phyloP scores from a whole-genome alignment of 2,113 vertebrate species.

The Corythornis cristatus region DNA sequence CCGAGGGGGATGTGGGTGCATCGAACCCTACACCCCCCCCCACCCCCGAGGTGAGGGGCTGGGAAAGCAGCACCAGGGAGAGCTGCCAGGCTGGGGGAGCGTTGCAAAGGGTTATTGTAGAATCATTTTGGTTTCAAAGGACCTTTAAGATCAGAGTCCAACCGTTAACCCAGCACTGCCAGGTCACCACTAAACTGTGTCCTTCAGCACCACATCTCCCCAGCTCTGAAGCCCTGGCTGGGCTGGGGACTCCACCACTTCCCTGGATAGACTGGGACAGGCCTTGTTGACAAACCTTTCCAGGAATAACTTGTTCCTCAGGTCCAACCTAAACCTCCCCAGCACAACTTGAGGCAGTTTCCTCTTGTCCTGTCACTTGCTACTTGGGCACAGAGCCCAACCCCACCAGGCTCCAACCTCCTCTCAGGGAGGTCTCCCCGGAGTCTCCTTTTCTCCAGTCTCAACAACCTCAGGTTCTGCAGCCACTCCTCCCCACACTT shows the following conservation, averaged over 20 bases:
- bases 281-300: background rate
- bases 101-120: too few species aligned
- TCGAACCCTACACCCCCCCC: background rate
- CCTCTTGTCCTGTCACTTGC: background rate
- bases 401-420: background rate
- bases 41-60: background rate
- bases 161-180: background rate
- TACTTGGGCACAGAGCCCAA: background rate
- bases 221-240: background rate
- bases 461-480: background rate
- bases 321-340: background rate
- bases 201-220: background rate
- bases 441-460: background rate
- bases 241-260: background rate
- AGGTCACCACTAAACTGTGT: background rate
- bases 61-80: too few species aligned
- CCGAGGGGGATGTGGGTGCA: fast-evolving
- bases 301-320: background rate
- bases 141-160: background rate
- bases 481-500: background rate
- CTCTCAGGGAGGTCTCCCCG: background rate
- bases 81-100: background rate
- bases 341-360: background rate
- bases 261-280: background rate
- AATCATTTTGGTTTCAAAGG: background rate